A percentile compares a stretch with the other conserved stretches of the same genome.
Evolutionary conservation across 2,113 vertebrate species (phyloP).

Genomic region (Okapia johnstoni): DNA sequence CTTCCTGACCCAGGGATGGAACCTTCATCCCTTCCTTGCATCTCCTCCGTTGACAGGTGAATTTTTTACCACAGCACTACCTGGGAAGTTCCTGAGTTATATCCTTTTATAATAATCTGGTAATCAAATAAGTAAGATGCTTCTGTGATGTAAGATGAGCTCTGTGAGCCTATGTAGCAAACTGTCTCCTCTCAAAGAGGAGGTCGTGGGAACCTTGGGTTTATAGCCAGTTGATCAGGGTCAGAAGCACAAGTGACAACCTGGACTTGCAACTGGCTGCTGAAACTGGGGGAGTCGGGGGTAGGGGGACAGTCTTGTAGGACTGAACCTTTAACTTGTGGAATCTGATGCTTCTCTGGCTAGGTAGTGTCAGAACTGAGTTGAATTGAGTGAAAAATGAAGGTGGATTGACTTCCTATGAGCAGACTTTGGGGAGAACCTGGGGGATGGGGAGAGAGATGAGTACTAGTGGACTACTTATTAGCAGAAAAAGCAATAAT

Average conservation of each 20-base stretch:
- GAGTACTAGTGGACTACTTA: not conserved
- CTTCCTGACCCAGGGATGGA: not conserved
- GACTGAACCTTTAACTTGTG: not conserved
- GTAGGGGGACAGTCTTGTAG: not conserved
- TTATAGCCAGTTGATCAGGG: not conserved
- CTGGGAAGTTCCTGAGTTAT: not conserved
- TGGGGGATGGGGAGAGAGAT: not conserved
- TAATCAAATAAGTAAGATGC: not conserved
- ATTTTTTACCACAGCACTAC: not conserved
- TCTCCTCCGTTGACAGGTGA: not conserved
- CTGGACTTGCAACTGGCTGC: not conserved
- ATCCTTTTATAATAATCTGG: not conserved
- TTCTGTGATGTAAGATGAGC: not conserved
- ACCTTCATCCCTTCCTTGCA: not conserved
- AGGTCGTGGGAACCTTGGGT: not conserved
- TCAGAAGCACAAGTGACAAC: not conserved
- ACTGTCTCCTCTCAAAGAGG: not conserved
- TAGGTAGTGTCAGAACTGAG: not conserved
- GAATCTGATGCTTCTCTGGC: not conserved
- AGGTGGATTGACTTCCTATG: not conserved
- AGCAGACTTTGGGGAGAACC: not conserved
- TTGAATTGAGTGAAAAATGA: not conserved
- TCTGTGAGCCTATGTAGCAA: not conserved
- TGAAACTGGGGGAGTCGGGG: not conserved
- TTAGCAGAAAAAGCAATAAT: not conserved